phyloP scores from a whole-genome alignment of 2,888 invertebrate species.

The Sphaerophoria rueppellii region DNA sequence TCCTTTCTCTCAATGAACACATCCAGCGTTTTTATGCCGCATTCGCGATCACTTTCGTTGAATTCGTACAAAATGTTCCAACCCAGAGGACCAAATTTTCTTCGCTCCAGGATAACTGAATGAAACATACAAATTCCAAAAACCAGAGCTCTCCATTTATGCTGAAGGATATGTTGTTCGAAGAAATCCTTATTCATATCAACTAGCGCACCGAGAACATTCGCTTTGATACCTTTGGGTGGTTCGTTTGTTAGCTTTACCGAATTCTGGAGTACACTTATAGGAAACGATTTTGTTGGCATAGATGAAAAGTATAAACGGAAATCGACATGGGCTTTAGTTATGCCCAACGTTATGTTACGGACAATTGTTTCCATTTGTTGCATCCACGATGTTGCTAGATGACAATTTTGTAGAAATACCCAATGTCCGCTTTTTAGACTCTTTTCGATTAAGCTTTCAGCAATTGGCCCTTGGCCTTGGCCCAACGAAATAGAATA shows the following conservation, averaged over 20 bases:
- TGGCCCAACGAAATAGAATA: conserved; percentile 93
- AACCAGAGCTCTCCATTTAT: conserved; percentile 89
- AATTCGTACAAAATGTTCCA: conserved; percentile 98
- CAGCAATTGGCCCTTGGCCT: conserved; percentile 95
- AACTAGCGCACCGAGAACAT: conserved; percentile 91
- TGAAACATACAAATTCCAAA: conserved; percentile 96
- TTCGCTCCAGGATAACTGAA: conserved; percentile 94
- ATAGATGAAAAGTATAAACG: conserved; percentile 94
- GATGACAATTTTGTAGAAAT: conserved; percentile 95
- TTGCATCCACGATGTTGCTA: conserved; percentile 97
- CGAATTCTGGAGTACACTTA: conserved; percentile 95
- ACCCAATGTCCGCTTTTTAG: conserved; percentile 92
- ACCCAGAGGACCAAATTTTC: conserved; percentile 94
- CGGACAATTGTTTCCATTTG: conserved; percentile 90
- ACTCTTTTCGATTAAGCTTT: conserved; percentile 89
- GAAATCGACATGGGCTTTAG: conserved; percentile 87
- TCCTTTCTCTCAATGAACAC: conserved; percentile 87
- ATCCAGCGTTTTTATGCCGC: conserved; percentile 92
- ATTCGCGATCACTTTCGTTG: conserved; percentile 95
- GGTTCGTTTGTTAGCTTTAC: conserved; percentile 98
- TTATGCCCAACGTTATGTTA: conserved; percentile 86
- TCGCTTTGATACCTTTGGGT: conserved; percentile 94
- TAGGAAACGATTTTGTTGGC: conserved; percentile 93
- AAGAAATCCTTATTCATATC: conserved; percentile 91
- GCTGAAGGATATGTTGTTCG: conserved; percentile 88